phyloP scores from a whole-genome alignment of 1,140 invertebrate genomes.

The Hycleus cichorii region DNA sequence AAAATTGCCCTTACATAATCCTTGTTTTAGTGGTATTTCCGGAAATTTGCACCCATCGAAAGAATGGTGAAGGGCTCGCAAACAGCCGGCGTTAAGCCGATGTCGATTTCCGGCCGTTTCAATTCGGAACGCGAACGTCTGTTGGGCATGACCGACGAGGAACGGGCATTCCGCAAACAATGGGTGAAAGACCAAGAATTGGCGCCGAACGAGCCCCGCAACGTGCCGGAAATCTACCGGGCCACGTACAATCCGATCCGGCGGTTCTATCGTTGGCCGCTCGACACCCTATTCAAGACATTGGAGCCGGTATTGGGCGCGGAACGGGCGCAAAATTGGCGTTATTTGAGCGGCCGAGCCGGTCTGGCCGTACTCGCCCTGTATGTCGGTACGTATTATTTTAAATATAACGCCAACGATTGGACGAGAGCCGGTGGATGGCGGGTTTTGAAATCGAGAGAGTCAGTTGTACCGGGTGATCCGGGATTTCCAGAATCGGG shows the following conservation, averaged over 20 bases:
- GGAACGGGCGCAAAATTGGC: slow-evolving; percentile 44
- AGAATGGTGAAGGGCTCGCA: slow-evolving; percentile 37
- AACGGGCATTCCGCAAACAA: slow-evolving; percentile 72
- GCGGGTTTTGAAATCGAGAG: slow-evolving; percentile 48
- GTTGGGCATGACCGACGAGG: slow-evolving; percentile 73
- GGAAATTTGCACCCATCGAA: background rate
- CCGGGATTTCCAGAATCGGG: slow-evolving; percentile 50
- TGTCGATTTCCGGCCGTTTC: slow-evolving; percentile 67
- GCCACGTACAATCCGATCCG: slow-evolving; percentile 70
- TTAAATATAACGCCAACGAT: slow-evolving; percentile 71
- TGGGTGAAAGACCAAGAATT: slow-evolving; percentile 78
- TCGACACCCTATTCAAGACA: slow-evolving; percentile 54
- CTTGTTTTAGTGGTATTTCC: too few species aligned
- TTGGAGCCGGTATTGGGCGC: slow-evolving; percentile 53
- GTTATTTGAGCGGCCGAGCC: slow-evolving; percentile 59
- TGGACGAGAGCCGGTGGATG: slow-evolving; percentile 67
- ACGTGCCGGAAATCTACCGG: slow-evolving; percentile 57
- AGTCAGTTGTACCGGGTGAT: slow-evolving; percentile 54
- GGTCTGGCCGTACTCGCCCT: slow-evolving; percentile 43
- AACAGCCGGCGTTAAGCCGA: slow-evolving; percentile 58
- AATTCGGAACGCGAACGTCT: slow-evolving; percentile 66
- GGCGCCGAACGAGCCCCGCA: slow-evolving; percentile 60
- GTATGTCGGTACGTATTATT: slow-evolving; percentile 58
- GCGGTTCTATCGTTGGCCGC: slow-evolving; percentile 62
- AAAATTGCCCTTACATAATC: too few species aligned